A percentile compares a stretch with the other conserved stretches of the same genome.
Conservation (phyloP, 2,113 vertebrate species). For the Chloropsis hardwickii region DNA sequence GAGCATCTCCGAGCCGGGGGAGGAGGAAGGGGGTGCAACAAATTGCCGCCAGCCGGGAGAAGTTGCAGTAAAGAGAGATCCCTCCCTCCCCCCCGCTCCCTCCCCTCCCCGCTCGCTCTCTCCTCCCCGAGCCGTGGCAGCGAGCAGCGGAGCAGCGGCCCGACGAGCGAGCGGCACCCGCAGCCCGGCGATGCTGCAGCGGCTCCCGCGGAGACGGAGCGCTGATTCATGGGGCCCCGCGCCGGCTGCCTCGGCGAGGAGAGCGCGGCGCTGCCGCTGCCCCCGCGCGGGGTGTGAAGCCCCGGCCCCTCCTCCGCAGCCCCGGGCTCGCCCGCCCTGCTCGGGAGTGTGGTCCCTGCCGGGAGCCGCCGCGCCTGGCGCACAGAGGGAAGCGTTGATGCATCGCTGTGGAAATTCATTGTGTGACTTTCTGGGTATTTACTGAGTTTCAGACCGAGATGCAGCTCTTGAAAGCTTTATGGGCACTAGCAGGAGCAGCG, state of each 20-base stretch:
- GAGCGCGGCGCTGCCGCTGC: constrained; percentile 60
- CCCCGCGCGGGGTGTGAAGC: constrained; percentile 42
- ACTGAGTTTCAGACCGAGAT: constrained; percentile 86
- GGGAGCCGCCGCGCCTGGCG: constrained; percentile 69
- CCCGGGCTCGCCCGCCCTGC: constrained; percentile 51
- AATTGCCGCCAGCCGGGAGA: constrained; percentile 23
- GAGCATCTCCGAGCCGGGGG: neutral
- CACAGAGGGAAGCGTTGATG: constrained; percentile 73
- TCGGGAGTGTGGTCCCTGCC: constrained; percentile 65
- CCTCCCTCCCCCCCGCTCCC: neutral
- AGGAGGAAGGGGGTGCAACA: constrained; percentile 11
- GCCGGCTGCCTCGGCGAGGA: constrained; percentile 43
- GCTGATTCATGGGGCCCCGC: constrained; percentile 76
- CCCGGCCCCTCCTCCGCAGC: constrained; percentile 53
- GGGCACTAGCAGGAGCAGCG: constrained; percentile 94
- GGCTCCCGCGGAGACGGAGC: constrained; percentile 65
- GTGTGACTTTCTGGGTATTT: constrained; percentile 80
- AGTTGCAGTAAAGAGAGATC: constrained; percentile 34
- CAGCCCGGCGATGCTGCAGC: neutral
- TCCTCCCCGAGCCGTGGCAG: neutral
- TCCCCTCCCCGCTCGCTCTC: neutral
- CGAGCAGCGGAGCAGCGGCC: neutral
- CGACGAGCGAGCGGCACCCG: neutral
- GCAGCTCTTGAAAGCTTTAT: constrained; percentile 96
- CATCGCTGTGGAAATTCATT: constrained; percentile 74